These are phyloP conservation scores for Cheilosia pagana DNA, from an alignment of 2,888 invertebrate genomes.

Conservation along the genomic window DNA sequence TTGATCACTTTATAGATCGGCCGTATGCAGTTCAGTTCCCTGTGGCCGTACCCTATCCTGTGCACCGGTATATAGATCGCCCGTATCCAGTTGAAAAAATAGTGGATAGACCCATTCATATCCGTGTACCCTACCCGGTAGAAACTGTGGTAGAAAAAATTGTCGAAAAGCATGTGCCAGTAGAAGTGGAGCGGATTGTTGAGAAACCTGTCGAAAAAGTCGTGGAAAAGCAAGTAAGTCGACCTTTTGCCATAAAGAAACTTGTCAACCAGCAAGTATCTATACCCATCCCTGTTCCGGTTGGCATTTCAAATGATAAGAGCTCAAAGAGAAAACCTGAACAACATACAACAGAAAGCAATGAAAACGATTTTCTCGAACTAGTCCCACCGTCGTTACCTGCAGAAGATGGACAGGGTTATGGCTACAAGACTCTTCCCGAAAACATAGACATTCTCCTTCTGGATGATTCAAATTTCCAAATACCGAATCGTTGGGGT, in stretches of 20 bases:
- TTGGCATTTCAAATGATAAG: constrained; percentile 84
- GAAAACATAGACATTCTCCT: constrained; percentile 78
- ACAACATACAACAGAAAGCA: constrained; percentile 7
- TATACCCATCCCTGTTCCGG: constrained; percentile 84
- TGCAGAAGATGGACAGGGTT: constrained; percentile 48
- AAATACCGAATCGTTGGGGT: constrained; percentile 83
- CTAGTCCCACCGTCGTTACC: constrained; percentile 77
- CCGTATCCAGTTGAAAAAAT: constrained; percentile 82
- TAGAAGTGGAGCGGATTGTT: constrained; percentile 84
- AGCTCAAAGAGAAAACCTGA: background rate
- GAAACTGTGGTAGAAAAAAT: constrained; percentile 85
- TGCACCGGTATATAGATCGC: constrained; percentile 85
- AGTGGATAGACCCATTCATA: constrained; percentile 84
- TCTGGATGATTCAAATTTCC: constrained; percentile 84
- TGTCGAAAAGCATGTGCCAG: constrained; percentile 84
- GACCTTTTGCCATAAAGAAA: constrained; percentile 83
- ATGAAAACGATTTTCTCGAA: constrained; percentile 76
- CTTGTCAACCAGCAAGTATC: constrained; percentile 82
- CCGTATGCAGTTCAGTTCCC: constrained; percentile 85
- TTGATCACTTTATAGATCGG: constrained; percentile 82
- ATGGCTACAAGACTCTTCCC: constrained; percentile 81
- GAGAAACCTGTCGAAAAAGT: constrained; percentile 86
- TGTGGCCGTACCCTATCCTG: constrained; percentile 83
- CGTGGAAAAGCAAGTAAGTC: constrained; percentile 80
- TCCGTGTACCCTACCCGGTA: constrained; percentile 82